phyloP scores from a whole-genome alignment of 2,888 invertebrate genomes.

The Drosophila rellima region DNA sequence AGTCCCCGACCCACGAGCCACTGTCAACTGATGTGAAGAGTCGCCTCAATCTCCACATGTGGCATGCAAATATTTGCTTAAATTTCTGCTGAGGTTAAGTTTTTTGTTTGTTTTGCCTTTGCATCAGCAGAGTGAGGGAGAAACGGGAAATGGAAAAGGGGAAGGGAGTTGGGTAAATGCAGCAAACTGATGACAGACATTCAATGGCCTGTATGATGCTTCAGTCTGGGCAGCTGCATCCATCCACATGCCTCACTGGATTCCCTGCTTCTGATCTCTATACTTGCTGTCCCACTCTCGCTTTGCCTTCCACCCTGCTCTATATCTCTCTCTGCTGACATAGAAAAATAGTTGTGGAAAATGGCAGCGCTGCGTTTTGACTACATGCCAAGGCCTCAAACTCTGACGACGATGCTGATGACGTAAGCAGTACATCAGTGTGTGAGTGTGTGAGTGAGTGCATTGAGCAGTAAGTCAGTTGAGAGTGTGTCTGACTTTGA shows the following conservation, averaged over 20 bases:
- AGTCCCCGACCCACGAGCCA: conserved; percentile 30
- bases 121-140: conserved; percentile 21
- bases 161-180: conserved; percentile 15
- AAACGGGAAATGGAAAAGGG: not conserved
- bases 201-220: conserved; percentile 59
- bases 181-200: conserved; percentile 69
- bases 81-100: conserved; percentile 85
- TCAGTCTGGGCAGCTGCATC: conserved; percentile 54
- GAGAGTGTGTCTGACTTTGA: conserved; percentile 64
- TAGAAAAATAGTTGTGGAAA: conserved; percentile 74
- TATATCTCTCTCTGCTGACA: conserved; percentile 62
- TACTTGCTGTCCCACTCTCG: not conserved
- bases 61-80: conserved; percentile 84
- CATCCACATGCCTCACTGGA: conserved; percentile 43
- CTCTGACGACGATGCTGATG: conserved; percentile 67
- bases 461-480: conserved; percentile 68
- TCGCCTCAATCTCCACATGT: conserved; percentile 67
- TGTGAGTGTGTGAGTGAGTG: conserved; percentile 40
- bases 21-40: conserved; percentile 57
- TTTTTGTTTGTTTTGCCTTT: conserved; percentile 76
- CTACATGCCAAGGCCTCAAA: conserved; percentile 77
- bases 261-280: conserved; percentile 38
- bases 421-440: conserved; percentile 64
- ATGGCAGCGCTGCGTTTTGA: conserved; percentile 72
- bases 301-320: not conserved